Evolutionary conservation across 2,797 vertebrate species (phyloP).

Genomic region (Cossypha caffra): DNA sequence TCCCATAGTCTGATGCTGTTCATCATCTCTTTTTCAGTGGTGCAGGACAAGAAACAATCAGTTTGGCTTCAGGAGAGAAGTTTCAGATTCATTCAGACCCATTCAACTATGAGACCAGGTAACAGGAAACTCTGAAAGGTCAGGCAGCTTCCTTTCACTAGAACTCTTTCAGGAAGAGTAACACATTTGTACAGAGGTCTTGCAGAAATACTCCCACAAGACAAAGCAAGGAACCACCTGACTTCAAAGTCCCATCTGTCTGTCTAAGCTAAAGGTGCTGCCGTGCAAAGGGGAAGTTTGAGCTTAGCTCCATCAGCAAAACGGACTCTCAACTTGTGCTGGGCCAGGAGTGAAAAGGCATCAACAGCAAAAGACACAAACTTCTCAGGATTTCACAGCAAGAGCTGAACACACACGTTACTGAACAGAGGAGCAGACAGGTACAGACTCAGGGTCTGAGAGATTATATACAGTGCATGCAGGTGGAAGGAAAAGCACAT

Average conservation of each 20-base stretch:
- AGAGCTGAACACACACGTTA: not conserved
- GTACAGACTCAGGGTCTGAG: not conserved
- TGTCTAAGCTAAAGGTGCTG: not conserved
- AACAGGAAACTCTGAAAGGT: not conserved
- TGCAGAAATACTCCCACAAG: not conserved
- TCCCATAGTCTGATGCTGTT: not conserved
- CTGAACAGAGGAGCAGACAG: not conserved
- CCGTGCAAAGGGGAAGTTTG: accelerated
- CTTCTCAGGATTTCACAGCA: not conserved
- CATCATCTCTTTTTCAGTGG: not conserved
- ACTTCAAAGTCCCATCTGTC: not conserved
- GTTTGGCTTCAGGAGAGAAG: not conserved
- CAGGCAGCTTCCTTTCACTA: not conserved
- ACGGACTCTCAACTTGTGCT: not conserved
- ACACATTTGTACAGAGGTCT: not conserved
- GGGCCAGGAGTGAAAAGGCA: not conserved
- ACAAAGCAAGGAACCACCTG: not conserved
- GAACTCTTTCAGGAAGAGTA: not conserved
- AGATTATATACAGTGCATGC: not conserved
- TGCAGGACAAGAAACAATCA: not conserved
- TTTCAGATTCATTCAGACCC: not conserved
- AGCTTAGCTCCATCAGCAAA: not conserved
- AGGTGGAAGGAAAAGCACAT: conserved; percentile 11
- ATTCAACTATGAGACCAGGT: not conserved
- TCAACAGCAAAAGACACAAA: not conserved